phyloP scores from a whole-genome alignment of 2,113 vertebrate species.

The Stigmatopora argus region DNA sequence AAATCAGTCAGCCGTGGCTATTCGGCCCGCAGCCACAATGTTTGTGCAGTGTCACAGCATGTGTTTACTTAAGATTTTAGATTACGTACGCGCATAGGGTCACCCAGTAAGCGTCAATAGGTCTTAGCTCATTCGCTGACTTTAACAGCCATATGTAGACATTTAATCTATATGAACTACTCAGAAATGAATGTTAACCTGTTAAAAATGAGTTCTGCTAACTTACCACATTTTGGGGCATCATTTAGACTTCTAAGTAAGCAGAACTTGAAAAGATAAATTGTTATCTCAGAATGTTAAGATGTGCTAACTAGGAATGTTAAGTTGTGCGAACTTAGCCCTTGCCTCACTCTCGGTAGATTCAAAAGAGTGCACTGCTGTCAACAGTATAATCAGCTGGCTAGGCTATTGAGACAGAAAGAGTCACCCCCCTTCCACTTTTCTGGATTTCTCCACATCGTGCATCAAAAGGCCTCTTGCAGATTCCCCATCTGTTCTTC shows the following conservation, averaged over 20 bases:
- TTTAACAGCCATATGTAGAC: too few relatives aligned
- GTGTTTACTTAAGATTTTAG: neutral
- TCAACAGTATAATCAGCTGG: neutral
- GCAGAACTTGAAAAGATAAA: too few relatives aligned
- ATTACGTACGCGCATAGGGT: neutral
- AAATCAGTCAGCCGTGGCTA: neutral
- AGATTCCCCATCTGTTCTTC: slow-evolving; percentile 69
- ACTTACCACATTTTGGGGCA: too few relatives aligned
- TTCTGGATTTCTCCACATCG: slow-evolving; percentile 54
- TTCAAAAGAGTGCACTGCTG: too few relatives aligned
- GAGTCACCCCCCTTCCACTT: slow-evolving; percentile 17
- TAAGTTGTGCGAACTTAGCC: too few relatives aligned
- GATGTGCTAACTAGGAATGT: too few relatives aligned
- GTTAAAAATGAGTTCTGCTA: too few relatives aligned
- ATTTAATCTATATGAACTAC: too few relatives aligned
- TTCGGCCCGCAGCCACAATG: neutral
- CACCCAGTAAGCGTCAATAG: neutral
- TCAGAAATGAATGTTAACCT: too few relatives aligned
- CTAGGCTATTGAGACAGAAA: slow-evolving; percentile 51
- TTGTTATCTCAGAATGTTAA: too few relatives aligned
- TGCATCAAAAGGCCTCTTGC: slow-evolving; percentile 43
- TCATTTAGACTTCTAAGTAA: too few relatives aligned
- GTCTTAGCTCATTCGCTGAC: neutral
- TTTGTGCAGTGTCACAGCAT: slow-evolving; percentile 2
- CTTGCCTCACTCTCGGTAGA: too few relatives aligned